These are phyloP conservation scores for Capitella teleta DNA, from an alignment of 1,140 invertebrate genomes.

Conservation along the genomic window DNA sequence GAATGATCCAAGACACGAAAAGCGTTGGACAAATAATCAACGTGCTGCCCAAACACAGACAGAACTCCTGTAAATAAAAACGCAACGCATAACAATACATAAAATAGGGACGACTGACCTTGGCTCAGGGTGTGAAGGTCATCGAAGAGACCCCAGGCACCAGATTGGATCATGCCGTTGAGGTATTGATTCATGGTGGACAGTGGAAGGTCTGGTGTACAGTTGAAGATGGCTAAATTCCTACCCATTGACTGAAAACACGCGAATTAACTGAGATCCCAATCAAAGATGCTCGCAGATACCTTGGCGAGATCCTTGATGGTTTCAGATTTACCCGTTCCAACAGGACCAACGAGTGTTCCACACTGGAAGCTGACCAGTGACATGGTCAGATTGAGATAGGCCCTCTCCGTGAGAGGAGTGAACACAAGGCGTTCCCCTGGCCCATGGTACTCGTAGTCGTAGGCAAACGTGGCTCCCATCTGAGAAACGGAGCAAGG, in stretches of 20 bases:
- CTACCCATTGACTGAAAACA: slow-evolving; percentile 29
- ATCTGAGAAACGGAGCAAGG: slow-evolving; percentile 23
- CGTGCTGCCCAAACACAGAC: slow-evolving; percentile 35
- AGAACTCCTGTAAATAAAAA: slow-evolving; percentile 25
- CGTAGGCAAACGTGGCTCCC: slow-evolving; percentile 36
- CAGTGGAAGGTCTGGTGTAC: slow-evolving; percentile 26
- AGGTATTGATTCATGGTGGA: slow-evolving; percentile 32
- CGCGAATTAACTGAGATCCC: no score
- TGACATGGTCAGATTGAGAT: slow-evolving; percentile 51
- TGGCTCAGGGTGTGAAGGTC: slow-evolving; percentile 75
- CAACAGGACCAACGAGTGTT: slow-evolving; percentile 36
- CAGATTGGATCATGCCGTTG: slow-evolving; percentile 36
- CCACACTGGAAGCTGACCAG: slow-evolving; percentile 63
- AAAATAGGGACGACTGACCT: slow-evolving; percentile 20
- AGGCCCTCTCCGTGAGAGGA: slow-evolving; percentile 34
- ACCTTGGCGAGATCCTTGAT: slow-evolving; percentile 72
- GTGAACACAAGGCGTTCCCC: slow-evolving; percentile 40
- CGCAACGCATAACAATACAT: neutral
- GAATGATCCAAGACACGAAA: slow-evolving; percentile 23
- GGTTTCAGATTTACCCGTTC: slow-evolving; percentile 42
- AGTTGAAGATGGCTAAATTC: slow-evolving; percentile 29
- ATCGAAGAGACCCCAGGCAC: slow-evolving; percentile 76
- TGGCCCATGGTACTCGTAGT: slow-evolving; percentile 42
- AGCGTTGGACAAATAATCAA: slow-evolving; percentile 32
- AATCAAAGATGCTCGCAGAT: no score